Conservation (phyloP, 2,888 invertebrate species). For the Hermodice carunculata region DNA sequence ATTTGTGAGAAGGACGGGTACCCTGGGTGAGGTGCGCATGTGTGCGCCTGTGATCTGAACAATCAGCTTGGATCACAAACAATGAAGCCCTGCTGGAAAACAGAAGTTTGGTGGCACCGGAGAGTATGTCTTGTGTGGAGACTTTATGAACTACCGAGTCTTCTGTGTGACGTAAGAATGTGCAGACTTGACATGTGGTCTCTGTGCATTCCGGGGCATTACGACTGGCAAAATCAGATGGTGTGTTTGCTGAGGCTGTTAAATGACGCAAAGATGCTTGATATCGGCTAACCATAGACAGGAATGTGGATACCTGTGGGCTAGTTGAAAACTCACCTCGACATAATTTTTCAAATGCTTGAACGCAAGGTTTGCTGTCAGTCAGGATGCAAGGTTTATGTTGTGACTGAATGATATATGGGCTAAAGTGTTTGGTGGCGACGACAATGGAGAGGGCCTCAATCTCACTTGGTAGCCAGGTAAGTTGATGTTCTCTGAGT, state of each 20-base stretch:
- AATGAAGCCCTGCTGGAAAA: conserved; percentile 34
- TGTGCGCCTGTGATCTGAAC: conserved; percentile 41
- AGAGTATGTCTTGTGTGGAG: background rate
- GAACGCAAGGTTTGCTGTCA: too few relatives aligned
- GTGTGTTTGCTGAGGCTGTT: background rate
- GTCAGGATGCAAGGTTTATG: background rate
- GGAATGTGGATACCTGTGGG: background rate
- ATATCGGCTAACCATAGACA: background rate
- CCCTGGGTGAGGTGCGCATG: conserved; percentile 42
- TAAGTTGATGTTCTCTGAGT: background rate
- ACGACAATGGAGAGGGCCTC: conserved; percentile 37
- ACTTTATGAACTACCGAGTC: conserved; percentile 20
- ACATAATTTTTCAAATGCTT: background rate
- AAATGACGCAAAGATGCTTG: background rate
- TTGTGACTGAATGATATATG: conserved; percentile 30
- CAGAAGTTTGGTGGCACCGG: conserved; percentile 16
- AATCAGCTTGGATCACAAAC: conserved; percentile 38
- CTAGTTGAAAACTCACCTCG: background rate
- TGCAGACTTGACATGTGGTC: conserved; percentile 35
- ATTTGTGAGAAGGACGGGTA: conserved; percentile 43
- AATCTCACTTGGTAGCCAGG: background rate
- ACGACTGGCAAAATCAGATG: conserved; percentile 26
- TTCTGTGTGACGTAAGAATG: conserved; percentile 18
- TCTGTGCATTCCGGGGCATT: conserved; percentile 35
- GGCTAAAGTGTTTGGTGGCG: conserved; percentile 40